Base-by-base conservation (phyloP, 2,888 invertebrate species). In the Caenorhabditis virilis region DNA sequence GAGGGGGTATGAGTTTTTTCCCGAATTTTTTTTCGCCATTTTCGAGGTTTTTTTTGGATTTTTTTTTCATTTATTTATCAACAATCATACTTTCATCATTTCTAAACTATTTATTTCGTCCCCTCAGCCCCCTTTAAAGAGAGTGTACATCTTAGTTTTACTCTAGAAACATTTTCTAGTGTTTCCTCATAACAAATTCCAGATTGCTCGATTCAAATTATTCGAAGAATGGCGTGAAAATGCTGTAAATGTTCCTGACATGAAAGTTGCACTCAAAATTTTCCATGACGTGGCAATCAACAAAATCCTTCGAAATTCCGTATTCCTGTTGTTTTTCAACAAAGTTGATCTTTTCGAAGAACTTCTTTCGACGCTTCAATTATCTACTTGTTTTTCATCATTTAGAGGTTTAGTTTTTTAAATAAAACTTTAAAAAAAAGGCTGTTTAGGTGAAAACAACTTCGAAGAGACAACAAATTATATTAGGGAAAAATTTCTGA, bases 281-380 rank as follows among this genome's bases (percentile, higher is more conserved):
- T 65, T 60, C 56, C 26, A 49, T 15, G 60, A 65, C 6, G 46
- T 65, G 2, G 39, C 50, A 3, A 22, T 3, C 20, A 33, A 43
- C 15, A 43, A 13, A n/a, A 30, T 55, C 0, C 42, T 66, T n/a
- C 27, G 23, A 16, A 38, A 35, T 6, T 57, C 66, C 13, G 61
- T 66, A 11, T 61, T 66, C n/a, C 35, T 66, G 15, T n/a, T 66
- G 22, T 66, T 66, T 30, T 61, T 66, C 51, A 66, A 66, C 51
- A 66, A 66, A 43, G 54, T 51, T 18, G 66, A 66, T 20, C 41
- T 58, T 1, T 66, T 61, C 39, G 30, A 53, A 36, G 66, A 66
- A 26, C 25, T 66, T 15, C 30, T 66, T n/a, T 43, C 45, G 11
- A 38, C 42, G 6, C 49, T 46, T 1, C 27, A 25, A 5, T 35